Evolutionary conservation across 2,797 vertebrate species (phyloP).

Genomic region (Sylvilagus floridanus): DNA sequence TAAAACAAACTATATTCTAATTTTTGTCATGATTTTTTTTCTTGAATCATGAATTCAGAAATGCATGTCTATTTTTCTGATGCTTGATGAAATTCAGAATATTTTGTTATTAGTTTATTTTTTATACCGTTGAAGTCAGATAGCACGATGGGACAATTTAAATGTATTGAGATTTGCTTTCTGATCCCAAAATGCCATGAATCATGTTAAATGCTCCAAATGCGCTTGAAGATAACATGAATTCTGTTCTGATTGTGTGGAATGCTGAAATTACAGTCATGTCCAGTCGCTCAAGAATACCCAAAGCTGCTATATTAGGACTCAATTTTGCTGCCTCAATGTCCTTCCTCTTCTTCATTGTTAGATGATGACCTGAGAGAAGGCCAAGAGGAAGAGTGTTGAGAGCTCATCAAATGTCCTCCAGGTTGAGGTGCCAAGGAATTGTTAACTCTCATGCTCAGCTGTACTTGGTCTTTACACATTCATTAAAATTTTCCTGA

Average conservation of each 20-base stretch:
- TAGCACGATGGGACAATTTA: background rate
- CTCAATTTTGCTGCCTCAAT: background rate
- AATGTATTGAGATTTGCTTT: background rate
- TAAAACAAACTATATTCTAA: background rate
- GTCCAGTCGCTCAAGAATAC: background rate
- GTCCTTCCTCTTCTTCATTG: background rate
- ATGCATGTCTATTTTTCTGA: background rate
- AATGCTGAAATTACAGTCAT: background rate
- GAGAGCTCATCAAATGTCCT: rapidly evolving
- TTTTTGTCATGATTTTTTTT: background rate
- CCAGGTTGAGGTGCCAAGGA: rapidly evolving
- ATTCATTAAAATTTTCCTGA: background rate
- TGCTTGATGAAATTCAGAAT: background rate
- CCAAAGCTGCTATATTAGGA: background rate
- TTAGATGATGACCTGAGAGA: background rate
- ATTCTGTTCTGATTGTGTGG: background rate
- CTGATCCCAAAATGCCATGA: background rate
- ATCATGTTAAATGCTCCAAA: background rate
- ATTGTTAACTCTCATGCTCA: background rate
- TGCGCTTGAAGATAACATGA: background rate
- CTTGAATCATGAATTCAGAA: background rate
- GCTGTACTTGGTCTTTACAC: background rate
- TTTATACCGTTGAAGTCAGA: background rate
- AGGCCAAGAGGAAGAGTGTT: background rate
- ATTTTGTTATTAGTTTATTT: background rate